Conservation (phyloP, 2,797 vertebrate species). For the Molossus molossus region DNA sequence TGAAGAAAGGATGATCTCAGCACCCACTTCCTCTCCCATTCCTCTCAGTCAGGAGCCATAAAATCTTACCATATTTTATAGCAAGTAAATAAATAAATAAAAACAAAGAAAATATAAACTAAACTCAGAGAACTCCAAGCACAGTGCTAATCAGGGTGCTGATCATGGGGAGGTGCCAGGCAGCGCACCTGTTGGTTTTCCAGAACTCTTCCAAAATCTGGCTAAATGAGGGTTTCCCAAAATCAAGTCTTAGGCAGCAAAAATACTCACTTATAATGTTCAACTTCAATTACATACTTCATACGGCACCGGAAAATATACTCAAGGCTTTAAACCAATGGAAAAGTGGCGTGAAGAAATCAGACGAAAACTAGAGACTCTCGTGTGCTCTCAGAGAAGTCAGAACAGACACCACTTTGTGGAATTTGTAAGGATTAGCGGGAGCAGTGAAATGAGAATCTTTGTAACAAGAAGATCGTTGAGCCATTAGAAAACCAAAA, state of each 20-base stretch:
- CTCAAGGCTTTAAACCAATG: slow-evolving; percentile 45
- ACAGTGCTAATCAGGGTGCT: background rate
- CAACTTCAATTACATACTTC: slow-evolving; percentile 46
- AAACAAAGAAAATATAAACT: slow-evolving; percentile 27
- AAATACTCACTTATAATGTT: slow-evolving; percentile 19
- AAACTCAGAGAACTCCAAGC: background rate
- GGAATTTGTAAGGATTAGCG: slow-evolving; percentile 58
- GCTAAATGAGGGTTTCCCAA: background rate
- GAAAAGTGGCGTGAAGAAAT: slow-evolving; percentile 57
- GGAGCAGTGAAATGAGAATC: slow-evolving; percentile 52
- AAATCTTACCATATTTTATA: slow-evolving; percentile 8
- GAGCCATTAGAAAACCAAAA: slow-evolving; percentile 66
- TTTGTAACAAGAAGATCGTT: background rate
- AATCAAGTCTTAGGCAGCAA: background rate
- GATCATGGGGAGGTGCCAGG: too few relatives aligned
- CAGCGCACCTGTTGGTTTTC: background rate
- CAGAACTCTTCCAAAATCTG: slow-evolving; percentile 29
- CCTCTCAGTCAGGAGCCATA: background rate
- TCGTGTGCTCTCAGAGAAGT: slow-evolving; percentile 48
- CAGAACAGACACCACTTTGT: slow-evolving; percentile 68
- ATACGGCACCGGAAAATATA: background rate
- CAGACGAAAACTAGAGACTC: slow-evolving; percentile 11
- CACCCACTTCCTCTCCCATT: background rate
- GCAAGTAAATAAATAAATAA: background rate
- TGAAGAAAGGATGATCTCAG: background rate